These are phyloP conservation scores for Poeciliopsis infans DNA, from an alignment of 2,797 vertebrate genomes.

Conservation along the genomic window DNA sequence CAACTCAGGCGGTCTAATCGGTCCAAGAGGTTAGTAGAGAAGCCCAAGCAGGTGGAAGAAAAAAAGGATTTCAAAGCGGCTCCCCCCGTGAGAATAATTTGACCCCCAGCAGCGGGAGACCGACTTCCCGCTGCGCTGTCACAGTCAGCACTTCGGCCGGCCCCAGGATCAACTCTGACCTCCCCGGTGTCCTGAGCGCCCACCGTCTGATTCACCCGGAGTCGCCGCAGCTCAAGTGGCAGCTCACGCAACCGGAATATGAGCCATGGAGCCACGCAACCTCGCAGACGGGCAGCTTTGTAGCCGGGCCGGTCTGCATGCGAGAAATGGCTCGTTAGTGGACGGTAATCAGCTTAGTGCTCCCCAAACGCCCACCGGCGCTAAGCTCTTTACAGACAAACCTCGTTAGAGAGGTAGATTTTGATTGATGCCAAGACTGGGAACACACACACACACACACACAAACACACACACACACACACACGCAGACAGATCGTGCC, in stretches of 20 bases:
- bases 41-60: not conserved
- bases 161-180: slow-evolving; percentile 49
- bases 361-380: slow-evolving; percentile 62
- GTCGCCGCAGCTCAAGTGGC: slow-evolving; percentile 1
- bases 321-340: slow-evolving; percentile 75
- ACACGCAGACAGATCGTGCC: slow-evolving; percentile 22
- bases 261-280: not conserved
- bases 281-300: slow-evolving; percentile 41
- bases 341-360: slow-evolving; percentile 78
- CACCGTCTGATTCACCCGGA: slow-evolving; percentile 32
- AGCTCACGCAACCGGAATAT: slow-evolving; percentile 19
- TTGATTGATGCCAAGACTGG: slow-evolving; percentile 37
- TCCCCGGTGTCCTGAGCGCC: slow-evolving; percentile 21
- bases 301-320: slow-evolving; percentile 39
- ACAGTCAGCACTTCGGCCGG: slow-evolving; percentile 35
- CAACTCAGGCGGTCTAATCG: slow-evolving; percentile 22
- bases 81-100: slow-evolving; percentile 55
- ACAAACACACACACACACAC: no score
- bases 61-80: slow-evolving; percentile 12
- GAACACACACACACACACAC: slow-evolving; percentile 27
- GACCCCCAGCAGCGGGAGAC: slow-evolving; percentile 42
- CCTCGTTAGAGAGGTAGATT: slow-evolving; percentile 64
- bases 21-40: not conserved
- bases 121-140: slow-evolving; percentile 29
- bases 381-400: slow-evolving; percentile 79